Conservation (phyloP, 1,140 invertebrate genomes). For the Galleria mellonella region DNA sequence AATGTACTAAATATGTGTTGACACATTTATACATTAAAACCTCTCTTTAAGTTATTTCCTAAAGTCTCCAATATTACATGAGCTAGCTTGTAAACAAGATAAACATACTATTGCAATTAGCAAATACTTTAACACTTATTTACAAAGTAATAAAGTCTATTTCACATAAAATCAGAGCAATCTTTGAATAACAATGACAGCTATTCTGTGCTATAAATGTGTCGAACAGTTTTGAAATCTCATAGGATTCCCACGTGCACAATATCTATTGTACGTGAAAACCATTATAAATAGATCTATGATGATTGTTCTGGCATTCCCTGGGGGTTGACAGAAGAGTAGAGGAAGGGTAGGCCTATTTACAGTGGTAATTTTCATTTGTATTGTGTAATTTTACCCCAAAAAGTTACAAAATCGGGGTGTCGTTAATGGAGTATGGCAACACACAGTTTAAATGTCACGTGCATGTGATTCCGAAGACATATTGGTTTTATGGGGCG, state of each 20-base stretch:
- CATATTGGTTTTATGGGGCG: constrained; percentile 14
- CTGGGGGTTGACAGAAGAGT: not conserved
- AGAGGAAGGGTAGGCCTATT: constrained; percentile 9
- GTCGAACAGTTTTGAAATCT: constrained; percentile 2
- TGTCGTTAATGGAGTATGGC: constrained; percentile 28
- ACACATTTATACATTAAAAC: too few relatives aligned
- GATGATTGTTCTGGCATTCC: not conserved
- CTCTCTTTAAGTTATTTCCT: too few relatives aligned
- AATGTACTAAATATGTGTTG: too few relatives aligned
- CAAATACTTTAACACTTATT: too few relatives aligned
- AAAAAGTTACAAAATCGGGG: constrained; percentile 23
- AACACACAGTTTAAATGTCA: constrained; percentile 25
- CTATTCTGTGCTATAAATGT: constrained; percentile 9
- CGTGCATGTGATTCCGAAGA: constrained; percentile 31
- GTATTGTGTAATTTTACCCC: constrained; percentile 38
- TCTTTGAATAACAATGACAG: not conserved
- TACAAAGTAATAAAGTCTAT: too few relatives aligned
- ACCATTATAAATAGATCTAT: constrained; percentile 16
- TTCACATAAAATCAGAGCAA: too few relatives aligned
- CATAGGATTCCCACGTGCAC: constrained; percentile 23
- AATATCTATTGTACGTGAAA: constrained; percentile 15
- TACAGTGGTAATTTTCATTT: constrained; percentile 10
- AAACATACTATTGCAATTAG: too few relatives aligned
- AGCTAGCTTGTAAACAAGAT: too few relatives aligned
- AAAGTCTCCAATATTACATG: too few relatives aligned